Base-by-base conservation (phyloP, 2,888 invertebrate genomes). In the Gymnoscelis rufifasciata region DNA sequence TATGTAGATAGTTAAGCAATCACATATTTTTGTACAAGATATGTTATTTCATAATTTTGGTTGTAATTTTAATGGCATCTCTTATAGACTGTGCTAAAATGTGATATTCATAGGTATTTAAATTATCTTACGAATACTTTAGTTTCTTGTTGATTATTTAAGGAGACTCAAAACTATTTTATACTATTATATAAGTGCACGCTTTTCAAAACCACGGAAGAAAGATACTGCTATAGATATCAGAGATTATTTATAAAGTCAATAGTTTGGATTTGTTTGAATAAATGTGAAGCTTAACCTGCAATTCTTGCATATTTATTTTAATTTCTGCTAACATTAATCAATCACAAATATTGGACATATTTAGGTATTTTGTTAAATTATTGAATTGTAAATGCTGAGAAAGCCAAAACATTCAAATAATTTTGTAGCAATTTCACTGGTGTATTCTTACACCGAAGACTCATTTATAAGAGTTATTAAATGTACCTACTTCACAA, bases 81-180 rank as follows among this genome's bases (percentile, higher is more conserved):
- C 71, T 59, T 68, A 66, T 73, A 75, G 78, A 78, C 78, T 78
- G 78, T 76, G 70, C 65, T 67, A 63, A n/a, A 62, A 73, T 78
- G 78, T 78, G 78, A 78, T 78, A 78, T 71, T 70, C 70, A 68
- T 74, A 66, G 71, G 45, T 68, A 66, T 61, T 68, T 62, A 66
- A 67, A 66, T 64, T 69, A 68, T 59, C 66, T 67, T 65, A 62
- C 54, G 41, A 57, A 57, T 61, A 60, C 41, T 7, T 52, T 46
- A 19, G 50, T 45, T 48, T 43, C 42, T 44, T 52, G 50, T 53
- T 51, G 37, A 52, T 43, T 51, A 48, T 47, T 43, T 47, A 47
- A 43, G 36, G 40, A 46, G 36, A 41, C 44, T 44, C 40, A 33
- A 39, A 49, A 35, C 35, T 43, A 35, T 50, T 48, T 51, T 39